A percentile compares a stretch with the other conserved stretches of the same genome.
These are phyloP conservation scores for Jacana jacana DNA, from an alignment of 2,113 vertebrate genomes.

Conservation along the genomic window DNA sequence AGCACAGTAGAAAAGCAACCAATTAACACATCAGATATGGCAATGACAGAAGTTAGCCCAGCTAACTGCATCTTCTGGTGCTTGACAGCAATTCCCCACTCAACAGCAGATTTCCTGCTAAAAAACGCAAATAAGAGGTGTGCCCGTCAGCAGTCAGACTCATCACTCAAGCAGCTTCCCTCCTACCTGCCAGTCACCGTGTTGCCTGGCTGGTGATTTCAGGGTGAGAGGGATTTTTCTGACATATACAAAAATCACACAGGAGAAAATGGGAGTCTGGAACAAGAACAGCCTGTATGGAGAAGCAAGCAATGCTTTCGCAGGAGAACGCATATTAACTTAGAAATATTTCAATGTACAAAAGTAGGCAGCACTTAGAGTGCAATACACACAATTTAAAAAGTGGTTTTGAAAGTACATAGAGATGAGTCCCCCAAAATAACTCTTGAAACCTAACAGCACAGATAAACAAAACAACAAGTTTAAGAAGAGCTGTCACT, in stretches of 20 bases:
- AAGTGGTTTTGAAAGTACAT: neutral
- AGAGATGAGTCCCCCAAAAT: neutral
- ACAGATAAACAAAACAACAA: neutral
- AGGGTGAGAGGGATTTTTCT: neutral
- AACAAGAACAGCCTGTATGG: fast-evolving
- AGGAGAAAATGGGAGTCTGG: neutral
- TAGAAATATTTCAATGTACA: neutral
- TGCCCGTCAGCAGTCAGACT: neutral
- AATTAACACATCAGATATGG: neutral
- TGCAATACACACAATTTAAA: fast-evolving
- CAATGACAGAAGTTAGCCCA: neutral
- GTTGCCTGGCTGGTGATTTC: neutral
- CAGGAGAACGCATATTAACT: neutral
- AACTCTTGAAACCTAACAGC: neutral
- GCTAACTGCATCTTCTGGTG: neutral
- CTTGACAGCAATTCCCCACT: neutral
- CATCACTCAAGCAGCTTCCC: neutral
- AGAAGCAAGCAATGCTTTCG: neutral
- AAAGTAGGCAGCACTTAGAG: neutral
- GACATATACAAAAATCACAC: neutral
- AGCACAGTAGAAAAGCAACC: neutral
- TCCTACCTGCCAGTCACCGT: neutral
- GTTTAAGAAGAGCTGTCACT: neutral
- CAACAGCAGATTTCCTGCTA: neutral
- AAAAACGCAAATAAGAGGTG: neutral